Percentiles rank a stretch among this genome's conserved stretches.
These are phyloP conservation scores for Recurvirostra avosetta DNA, from an alignment of 2,113 vertebrate species.

Conservation along the genomic window DNA sequence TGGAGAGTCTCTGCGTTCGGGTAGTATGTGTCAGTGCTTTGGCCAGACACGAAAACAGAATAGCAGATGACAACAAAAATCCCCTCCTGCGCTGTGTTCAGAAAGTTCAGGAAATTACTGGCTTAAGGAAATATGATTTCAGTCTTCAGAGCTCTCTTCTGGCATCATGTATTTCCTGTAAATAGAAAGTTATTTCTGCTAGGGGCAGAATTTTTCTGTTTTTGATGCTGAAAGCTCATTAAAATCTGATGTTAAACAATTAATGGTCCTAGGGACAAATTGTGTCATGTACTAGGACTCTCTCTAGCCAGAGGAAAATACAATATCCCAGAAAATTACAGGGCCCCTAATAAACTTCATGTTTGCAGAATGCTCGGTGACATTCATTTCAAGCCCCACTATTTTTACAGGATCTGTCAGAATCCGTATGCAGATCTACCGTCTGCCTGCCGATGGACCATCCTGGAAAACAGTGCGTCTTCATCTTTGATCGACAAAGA, in stretches of 20 bases:
- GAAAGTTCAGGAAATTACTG: neutral
- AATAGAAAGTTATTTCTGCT: neutral
- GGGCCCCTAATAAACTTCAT: rapidly evolving
- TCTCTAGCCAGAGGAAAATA: neutral
- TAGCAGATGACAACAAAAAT: neutral
- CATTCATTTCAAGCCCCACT: rapidly evolving
- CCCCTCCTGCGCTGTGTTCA: neutral
- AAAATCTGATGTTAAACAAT: neutral
- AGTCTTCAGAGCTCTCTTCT: neutral
- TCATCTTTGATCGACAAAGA: neutral
- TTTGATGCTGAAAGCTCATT: neutral
- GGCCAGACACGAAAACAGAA: neutral
- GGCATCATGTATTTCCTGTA: neutral
- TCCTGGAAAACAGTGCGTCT: neutral
- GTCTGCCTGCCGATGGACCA: neutral
- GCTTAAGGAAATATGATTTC: neutral
- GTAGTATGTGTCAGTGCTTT: neutral
- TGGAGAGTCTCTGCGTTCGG: neutral
- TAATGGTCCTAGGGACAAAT: neutral
- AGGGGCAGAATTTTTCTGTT: neutral
- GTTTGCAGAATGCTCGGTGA: neutral
- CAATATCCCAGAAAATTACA: neutral
- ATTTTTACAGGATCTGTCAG: neutral
- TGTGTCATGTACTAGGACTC: neutral
- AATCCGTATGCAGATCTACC: neutral